These are phyloP conservation scores for Struthio camelus DNA, from an alignment of 2,113 vertebrate species.

Conservation along the genomic window DNA sequence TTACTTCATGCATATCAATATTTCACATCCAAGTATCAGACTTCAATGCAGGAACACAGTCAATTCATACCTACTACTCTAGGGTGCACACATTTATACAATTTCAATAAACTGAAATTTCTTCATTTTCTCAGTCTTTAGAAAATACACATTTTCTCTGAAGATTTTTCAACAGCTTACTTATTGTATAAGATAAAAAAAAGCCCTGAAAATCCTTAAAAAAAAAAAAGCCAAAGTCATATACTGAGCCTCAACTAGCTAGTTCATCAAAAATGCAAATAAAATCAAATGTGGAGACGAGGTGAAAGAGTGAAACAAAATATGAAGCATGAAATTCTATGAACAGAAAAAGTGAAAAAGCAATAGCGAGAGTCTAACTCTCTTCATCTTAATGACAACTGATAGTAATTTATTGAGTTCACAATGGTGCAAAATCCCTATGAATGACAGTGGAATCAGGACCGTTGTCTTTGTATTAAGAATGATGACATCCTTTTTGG, in stretches of 20 bases:
- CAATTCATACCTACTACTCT: neutral
- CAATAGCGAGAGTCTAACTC: neutral
- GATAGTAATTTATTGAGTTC: neutral
- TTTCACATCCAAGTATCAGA: neutral
- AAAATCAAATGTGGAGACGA: neutral
- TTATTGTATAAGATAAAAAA: neutral
- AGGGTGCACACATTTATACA: neutral
- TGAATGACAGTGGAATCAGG: neutral
- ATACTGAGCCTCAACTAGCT: neutral
- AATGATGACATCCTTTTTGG: slow-evolving; percentile 51
- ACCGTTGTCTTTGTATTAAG: neutral
- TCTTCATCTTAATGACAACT: neutral
- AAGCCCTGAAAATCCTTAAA: no score
- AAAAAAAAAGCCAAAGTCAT: neutral
- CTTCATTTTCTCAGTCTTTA: neutral
- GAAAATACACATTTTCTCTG: neutral
- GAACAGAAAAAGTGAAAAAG: neutral
- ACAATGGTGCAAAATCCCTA: neutral
- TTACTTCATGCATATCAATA: neutral
- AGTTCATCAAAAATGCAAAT: neutral
- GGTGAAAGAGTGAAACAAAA: neutral
- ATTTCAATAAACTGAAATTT: neutral
- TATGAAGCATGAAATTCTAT: neutral
- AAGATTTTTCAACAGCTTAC: neutral
- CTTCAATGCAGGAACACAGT: neutral